Evolutionary conservation across 2,113 vertebrate species (phyloP), one percentile per base, ranked within the genome.

Genomic region (Aspiorhynchus laticeps): DNA sequence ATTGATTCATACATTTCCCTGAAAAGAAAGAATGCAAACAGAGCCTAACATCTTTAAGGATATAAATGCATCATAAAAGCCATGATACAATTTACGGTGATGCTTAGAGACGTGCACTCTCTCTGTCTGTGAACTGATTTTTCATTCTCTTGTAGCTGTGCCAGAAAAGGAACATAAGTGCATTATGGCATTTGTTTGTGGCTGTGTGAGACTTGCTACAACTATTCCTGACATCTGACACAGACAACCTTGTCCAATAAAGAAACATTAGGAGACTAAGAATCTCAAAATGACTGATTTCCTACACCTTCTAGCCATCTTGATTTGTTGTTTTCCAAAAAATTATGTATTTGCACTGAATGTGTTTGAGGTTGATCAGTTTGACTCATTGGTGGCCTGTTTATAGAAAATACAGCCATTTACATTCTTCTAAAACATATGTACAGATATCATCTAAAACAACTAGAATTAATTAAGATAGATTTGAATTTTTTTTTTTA

Each of bases 11-110:
- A 11, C 6, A 31, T 53, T 21, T 43, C 26, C n/a, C 2, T 43
- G 0, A 84, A 36, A 84, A 46, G 24, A 56, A 79, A 26, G 38
- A 80, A 56, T n/a, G 19, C 9, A 14, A 73, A 69, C 19, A 71
- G 59, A 69, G 17, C 48, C 31, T 31, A 46, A 56, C 43, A 24
- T 51, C 43, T 28, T 69, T 41, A 17, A 67, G 59, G 61, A 83
- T 36, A 36, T 76, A 43, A 41, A 59, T 28, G 17, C 19, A 67
- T 76, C 43, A 59, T 24, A 7, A 59, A 24, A 59, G 21, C 56
- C 19, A 75, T 56, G 33, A 28, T 5, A 77, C 7, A 56, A 83
- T 88, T 88, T 46, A 85, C 10, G 14, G 14, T 36, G 56, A 69
- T 88, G 31, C 43, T 48, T 24, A 36, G 17, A 59, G 28, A 83